A percentile compares a stretch with the other conserved stretches of the same genome.
These are phyloP conservation scores for Mus pahari DNA, from an alignment of 2,113 vertebrate species.

Conservation along the genomic window DNA sequence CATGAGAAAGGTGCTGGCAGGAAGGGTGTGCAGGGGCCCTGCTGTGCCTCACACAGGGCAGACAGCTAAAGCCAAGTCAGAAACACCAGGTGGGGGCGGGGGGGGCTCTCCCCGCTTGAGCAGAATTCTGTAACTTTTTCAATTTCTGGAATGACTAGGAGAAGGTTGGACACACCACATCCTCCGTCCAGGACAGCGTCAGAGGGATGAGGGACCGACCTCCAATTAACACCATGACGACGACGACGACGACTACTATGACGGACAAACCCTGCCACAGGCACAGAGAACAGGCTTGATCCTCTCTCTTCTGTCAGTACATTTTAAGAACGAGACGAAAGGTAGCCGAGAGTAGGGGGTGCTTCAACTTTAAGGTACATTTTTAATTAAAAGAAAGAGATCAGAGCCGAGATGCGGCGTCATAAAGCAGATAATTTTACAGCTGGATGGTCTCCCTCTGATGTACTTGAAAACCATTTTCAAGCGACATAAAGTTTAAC, in stretches of 20 bases:
- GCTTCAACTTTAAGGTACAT: constrained; percentile 85
- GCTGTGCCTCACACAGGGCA: background rate
- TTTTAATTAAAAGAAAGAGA: constrained; percentile 90
- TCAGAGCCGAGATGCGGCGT: constrained; percentile 84
- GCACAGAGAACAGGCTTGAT: fast-evolving
- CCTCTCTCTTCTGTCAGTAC: background rate
- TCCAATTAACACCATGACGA: constrained; percentile 39
- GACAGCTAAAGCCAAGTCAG: background rate
- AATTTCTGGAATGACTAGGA: background rate
- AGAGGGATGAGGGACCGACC: background rate
- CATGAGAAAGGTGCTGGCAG: background rate
- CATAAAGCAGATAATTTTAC: constrained; percentile 97
- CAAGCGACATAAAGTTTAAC: constrained; percentile 99
- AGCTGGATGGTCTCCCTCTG: constrained; percentile 94
- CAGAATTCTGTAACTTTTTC: background rate
- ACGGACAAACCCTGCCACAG: background rate
- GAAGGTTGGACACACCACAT: background rate
- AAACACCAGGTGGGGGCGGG: too few relatives aligned
- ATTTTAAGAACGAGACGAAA: constrained; percentile 64
- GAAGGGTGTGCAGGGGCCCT: background rate
- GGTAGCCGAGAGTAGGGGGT: constrained; percentile 64
- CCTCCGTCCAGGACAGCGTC: background rate
- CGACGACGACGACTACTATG: too few relatives aligned
- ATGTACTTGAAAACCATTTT: constrained; percentile 97
- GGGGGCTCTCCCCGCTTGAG: background rate